Percentiles rank a stretch among this genome's conserved stretches.
phyloP scores from a whole-genome alignment of 2,888 invertebrate species.

The Ptychoptera albimana region DNA sequence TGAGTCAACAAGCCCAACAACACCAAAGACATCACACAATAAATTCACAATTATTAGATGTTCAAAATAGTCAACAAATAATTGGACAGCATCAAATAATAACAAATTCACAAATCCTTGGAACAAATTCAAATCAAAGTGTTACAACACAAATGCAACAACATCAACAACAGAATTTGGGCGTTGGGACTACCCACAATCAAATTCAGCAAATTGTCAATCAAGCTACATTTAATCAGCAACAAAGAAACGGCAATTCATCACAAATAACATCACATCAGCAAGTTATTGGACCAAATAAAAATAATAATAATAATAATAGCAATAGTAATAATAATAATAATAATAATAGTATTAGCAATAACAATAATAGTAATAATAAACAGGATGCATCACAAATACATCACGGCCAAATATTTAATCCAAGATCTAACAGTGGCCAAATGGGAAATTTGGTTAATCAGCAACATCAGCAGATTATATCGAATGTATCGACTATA shows the following conservation, averaged over 20 bases:
- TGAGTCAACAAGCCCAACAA: neutral
- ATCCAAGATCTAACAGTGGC: no score
- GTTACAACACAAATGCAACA: neutral
- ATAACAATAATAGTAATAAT: neutral
- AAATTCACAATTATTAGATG: neutral
- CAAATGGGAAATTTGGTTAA: no score
- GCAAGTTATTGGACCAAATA: neutral
- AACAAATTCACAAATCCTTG: no score
- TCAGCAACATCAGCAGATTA: conserved; percentile 1
- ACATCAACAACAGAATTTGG: neutral
- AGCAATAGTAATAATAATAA: neutral
- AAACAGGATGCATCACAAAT: conserved; percentile 1
- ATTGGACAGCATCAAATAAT: neutral
- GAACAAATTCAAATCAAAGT: no score
- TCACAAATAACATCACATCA: conserved; percentile 1
- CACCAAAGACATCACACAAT: neutral
- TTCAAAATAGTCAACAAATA: neutral
- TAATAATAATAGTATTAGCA: neutral
- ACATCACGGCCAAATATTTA: conserved; percentile 8
- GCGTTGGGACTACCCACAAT: neutral
- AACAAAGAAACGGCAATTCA: no score
- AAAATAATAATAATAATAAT: neutral
- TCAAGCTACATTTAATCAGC: no score
- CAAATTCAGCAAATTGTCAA: no score
- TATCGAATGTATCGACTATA: conserved; percentile 11